Evolutionary conservation across 2,113 vertebrate species (phyloP), one percentile per base, ranked within the genome.

Genomic region (Lasiurus cinereus): DNA sequence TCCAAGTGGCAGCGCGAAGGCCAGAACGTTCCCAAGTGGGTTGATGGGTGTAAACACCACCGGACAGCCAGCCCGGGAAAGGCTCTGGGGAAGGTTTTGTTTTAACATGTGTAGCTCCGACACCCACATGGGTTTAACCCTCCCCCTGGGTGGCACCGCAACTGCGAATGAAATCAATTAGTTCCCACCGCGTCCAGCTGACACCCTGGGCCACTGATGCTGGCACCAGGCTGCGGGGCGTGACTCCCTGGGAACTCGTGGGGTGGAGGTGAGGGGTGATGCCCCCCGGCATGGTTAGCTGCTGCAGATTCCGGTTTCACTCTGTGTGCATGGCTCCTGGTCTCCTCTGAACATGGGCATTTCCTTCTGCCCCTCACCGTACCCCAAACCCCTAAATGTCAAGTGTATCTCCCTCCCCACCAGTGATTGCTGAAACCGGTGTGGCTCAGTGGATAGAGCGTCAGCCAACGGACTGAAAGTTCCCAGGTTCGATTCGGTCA

Each of bases 131-230:
- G 4, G 50, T 90, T 95, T 85, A 59, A 22, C 52, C 15, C 18
- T 56, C 67, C 8, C 72, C 9, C 9, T 21, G 72, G 39, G 74
- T 91, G 92, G 46, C 21, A 4, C 54, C 90, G 43, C 66, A 77
- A 95, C 87, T 91, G 88, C 31, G 22, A 87, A 88, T 70, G 88
- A 83, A 88, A 78, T 31, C 56, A 67, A 5, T 82, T 77, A 77
- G 78, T 93, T 73, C 39, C 69, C 22, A 11, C 48, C n/a, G 70
- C 74, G 76, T 88, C 69, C 46, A 31, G 54, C 31, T 39, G n/a
- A 72, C 62, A 46, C 8, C 59, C 48, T 83, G 62, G 46, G 73
- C 88, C 19, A 24, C 9, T 27, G 54, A n/a, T 43, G 29, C 66
- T 62, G 16, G n/a, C 59, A 3, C 2, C 11, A 2, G 12, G 39